Base-by-base conservation (phyloP, 2,888 invertebrate genomes). In the Deilephila elpenor region DNA sequence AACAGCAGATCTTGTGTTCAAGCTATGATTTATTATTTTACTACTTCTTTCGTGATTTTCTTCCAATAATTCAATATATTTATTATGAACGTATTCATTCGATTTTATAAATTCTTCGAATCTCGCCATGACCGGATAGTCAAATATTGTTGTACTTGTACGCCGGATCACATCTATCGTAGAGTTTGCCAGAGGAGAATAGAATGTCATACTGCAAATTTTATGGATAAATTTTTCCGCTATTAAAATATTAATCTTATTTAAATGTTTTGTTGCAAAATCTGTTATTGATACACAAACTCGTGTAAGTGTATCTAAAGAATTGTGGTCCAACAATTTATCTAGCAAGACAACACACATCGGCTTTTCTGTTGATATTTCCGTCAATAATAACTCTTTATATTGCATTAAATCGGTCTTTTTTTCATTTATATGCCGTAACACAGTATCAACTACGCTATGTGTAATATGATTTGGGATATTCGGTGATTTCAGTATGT, bases 381-480 rank as follows among this genome's bases (percentile, higher is more conserved):
- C 17, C 25, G 7, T 61, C 25, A 59, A 62, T 19, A 62, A 71
- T 61, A 61, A 44, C 25, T 71, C 25, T 60, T 44, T 61, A 61
- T 56, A 71, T 61, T 51, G 17, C 34, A n/a, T 62, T 34, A 62
- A 34, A 51, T 61, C 25, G 19, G 60, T 17, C 7, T 51, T 60
- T 7, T 60, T 51, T 20, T 61, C 59, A 61, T 51, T 61, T 37
- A 71, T 19, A 44, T 71, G 37, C 19, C n/a, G 44, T 61, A 71
- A 60, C 25, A 25, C 29, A n/a, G 61, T 51, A 11, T 71, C 19
- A 11, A 60, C 6, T n/a, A 71, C 37, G 20, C 25, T 17, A 71
- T n/a, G 29, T 29, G 51, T 61, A 61, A 61, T 37, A 14, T 32
- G 5, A 17, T n/a, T 51, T 14, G 25, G 17, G 25, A 29, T 25